Base-by-base conservation (phyloP, 2,113 vertebrate species). In the Silurus asotus region DNA sequence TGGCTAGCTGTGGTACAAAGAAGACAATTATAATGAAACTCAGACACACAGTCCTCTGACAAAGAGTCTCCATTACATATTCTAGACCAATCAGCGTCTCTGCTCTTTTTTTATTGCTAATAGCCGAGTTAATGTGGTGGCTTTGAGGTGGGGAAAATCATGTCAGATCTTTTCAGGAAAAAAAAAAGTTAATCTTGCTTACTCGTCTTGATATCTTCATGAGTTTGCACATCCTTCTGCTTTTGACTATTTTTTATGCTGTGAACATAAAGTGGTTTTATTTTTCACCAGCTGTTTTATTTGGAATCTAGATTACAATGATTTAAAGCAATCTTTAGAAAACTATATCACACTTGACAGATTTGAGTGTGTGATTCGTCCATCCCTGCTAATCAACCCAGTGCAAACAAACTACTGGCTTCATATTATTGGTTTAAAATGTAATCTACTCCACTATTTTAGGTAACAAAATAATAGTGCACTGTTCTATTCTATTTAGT, bases 31-130 rank as follows among this genome's bases (percentile, higher is more conserved):
- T 61, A 80, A 51, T 81, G 65, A 19, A 25, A 59, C 37, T 37
- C 37, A 37, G 59, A 78, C 49, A 69, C 58, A 75, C 76, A 80
- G 23, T 70, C 56, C 64, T 51, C 23, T 10, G 53, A 37, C 64
- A 8, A 9, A 15, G 55, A 48, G 55, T 23, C 75, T 65, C 59
- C 17, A 64, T 75, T 82, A 82, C 10, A 82, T 72, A 64, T 56
- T 37, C 81, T 49, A 75, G n/a, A 82, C 69, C 15, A 82, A n/a
- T 53, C 82, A 80, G 80, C 88, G 67, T 84, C 88, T 89, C 89
- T 45, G 28, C 89, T 90, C 89, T 74, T 86, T 49, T 49, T 55
- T 10, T 37, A 37, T 8, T 28, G 48, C 65, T 81, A 86, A 86
- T 59, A 37, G 62, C 11, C 8, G 25, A n/a, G 76, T 64, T 80